phyloP scores from a whole-genome alignment of 2,888 invertebrate genomes.

The Standfussiana lucernea region DNA sequence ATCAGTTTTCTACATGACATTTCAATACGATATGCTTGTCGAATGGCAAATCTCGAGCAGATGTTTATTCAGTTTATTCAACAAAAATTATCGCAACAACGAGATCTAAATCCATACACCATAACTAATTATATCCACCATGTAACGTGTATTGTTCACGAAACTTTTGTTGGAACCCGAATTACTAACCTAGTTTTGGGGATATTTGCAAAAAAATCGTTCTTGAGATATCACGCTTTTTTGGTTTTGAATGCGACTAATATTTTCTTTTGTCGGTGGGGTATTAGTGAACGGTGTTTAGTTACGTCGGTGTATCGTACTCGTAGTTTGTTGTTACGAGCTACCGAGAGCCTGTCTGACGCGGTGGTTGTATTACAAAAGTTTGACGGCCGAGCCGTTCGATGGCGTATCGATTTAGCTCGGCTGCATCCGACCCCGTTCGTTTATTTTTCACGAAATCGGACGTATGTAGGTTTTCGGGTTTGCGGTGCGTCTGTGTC shows the following conservation, averaged over 20 bases:
- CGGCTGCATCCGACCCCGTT: slow-evolving; percentile 79
- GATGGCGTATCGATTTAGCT: slow-evolving; percentile 86
- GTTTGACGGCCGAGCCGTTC: slow-evolving; percentile 84
- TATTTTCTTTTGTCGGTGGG: slow-evolving; percentile 84
- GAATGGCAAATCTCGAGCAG: slow-evolving; percentile 86
- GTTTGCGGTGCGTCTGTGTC: slow-evolving; percentile 86
- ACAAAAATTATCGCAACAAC: slow-evolving; percentile 89
- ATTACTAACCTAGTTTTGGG: slow-evolving; percentile 91
- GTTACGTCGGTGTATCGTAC: slow-evolving; percentile 72
- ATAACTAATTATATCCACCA: slow-evolving; percentile 90
- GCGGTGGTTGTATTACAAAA: slow-evolving; percentile 83
- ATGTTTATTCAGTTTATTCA: slow-evolving; percentile 87
- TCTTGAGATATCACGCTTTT: slow-evolving; percentile 87
- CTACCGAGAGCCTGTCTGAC: slow-evolving; percentile 62
- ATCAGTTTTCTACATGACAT: slow-evolving; percentile 89
- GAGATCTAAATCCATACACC: slow-evolving; percentile 90
- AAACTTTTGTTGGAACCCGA: slow-evolving; percentile 82
- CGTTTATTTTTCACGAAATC: slow-evolving; percentile 86
- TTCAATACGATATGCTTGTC: slow-evolving; percentile 87
- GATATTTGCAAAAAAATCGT: slow-evolving; percentile 84
- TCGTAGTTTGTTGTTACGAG: slow-evolving; percentile 61
- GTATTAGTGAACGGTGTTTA: slow-evolving; percentile 84
- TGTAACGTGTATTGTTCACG: slow-evolving; percentile 85
- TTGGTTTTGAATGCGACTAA: slow-evolving; percentile 86
- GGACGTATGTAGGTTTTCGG: slow-evolving; percentile 88